Evolutionary conservation across 2,797 vertebrate genomes (phyloP).

Genomic region (Cichlasoma orientale): DNA sequence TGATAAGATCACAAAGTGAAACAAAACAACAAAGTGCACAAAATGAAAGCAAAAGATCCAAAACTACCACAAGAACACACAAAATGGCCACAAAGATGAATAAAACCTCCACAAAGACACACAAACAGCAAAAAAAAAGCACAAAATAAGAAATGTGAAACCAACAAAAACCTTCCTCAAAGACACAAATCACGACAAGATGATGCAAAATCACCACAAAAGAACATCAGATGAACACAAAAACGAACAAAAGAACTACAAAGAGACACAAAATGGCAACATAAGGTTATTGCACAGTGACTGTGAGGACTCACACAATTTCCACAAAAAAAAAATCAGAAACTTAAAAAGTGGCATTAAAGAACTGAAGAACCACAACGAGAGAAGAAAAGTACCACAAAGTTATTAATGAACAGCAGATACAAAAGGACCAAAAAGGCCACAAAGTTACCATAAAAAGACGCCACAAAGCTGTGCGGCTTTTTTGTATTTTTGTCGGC

Average conservation of each 20-base stretch:
- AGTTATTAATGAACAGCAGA: too few relatives aligned
- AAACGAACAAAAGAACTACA: neutral
- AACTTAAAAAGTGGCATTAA: rapidly evolving
- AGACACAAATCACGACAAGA: too few relatives aligned
- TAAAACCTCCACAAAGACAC: neutral
- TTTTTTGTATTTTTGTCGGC: neutral
- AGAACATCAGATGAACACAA: neutral
- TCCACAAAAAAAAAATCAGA: neutral
- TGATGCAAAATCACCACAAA: neutral
- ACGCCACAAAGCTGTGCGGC: rapidly evolving
- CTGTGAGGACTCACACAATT: neutral
- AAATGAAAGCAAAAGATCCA: too few relatives aligned
- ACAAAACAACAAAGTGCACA: too few relatives aligned
- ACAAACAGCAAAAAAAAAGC: neutral
- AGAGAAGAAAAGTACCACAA: rapidly evolving
- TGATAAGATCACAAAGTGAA: too few relatives aligned
- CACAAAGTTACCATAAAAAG: neutral
- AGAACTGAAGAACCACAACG: rapidly evolving
- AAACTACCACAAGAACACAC: too few relatives aligned
- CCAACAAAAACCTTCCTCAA: too few relatives aligned
- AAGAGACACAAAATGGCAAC: neutral
- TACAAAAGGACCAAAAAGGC: neutral
- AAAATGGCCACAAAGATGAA: rapidly evolving
- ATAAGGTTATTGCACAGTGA: neutral
- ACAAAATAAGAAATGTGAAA: too few relatives aligned